These are phyloP conservation scores for Chamaea fasciata DNA, from an alignment of 2,113 vertebrate genomes.

Conservation along the genomic window DNA sequence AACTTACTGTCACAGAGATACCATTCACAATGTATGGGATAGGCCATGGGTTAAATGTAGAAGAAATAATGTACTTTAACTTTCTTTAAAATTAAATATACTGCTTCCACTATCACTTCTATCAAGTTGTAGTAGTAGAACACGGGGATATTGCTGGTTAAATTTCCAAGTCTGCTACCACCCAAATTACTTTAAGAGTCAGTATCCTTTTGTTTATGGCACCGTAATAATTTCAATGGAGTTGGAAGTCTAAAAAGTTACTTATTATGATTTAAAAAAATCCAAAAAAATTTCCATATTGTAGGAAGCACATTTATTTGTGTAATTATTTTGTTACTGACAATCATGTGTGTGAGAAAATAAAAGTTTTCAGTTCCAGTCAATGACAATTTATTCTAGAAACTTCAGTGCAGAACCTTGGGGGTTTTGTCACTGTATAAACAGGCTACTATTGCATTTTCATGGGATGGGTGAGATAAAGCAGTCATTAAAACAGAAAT, in stretches of 20 bases:
- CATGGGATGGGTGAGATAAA: background rate
- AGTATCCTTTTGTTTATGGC: background rate
- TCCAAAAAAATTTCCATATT: background rate
- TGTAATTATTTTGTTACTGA: slow-evolving; percentile 14
- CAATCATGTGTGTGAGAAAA: background rate
- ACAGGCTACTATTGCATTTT: background rate
- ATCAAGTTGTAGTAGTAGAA: background rate
- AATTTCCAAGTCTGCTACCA: background rate
- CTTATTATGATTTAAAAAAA: background rate
- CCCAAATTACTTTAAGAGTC: background rate
- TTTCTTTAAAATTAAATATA: background rate
- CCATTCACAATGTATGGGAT: background rate
- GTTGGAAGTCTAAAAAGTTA: background rate
- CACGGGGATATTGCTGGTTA: background rate
- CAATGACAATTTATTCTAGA: background rate
- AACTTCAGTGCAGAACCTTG: background rate
- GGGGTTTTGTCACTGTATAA: background rate
- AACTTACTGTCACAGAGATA: background rate
- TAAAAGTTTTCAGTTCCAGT: background rate
- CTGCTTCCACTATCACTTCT: background rate
- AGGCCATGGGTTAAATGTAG: background rate
- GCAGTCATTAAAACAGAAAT: background rate
- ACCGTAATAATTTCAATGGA: background rate
- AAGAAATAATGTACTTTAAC: background rate
- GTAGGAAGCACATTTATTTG: background rate